Percentiles rank a stretch among this genome's conserved stretches.
Conservation (phyloP, 2,888 invertebrate genomes). For the Torymus aiolomorphi region DNA sequence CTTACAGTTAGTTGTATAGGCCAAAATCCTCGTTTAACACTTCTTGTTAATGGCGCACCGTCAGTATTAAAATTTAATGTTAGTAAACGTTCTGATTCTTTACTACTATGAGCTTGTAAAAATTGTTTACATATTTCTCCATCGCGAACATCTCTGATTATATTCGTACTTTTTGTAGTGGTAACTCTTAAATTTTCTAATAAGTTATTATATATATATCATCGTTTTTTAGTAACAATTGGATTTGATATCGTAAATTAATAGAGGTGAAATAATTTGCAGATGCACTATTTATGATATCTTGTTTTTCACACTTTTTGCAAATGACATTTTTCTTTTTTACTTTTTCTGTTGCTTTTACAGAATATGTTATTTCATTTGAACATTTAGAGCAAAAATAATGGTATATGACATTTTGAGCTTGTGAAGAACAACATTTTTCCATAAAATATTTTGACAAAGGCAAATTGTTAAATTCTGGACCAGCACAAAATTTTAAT, state of each 20-base stretch:
- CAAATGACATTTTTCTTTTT: not conserved
- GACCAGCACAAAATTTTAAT: not conserved
- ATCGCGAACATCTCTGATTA: not conserved
- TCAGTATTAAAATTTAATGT: constrained; percentile 4
- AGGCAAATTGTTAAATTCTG: not conserved
- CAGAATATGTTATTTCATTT: not conserved
- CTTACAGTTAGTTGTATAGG: not conserved
- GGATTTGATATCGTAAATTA: not conserved
- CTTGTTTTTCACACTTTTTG: not conserved
- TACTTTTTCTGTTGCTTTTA: not conserved
- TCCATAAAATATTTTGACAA: not conserved
- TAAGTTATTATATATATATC: not conserved
- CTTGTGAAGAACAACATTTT: not conserved
- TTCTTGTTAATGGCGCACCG: constrained; percentile 32
- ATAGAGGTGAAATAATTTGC: not conserved
- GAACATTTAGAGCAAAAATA: not conserved
- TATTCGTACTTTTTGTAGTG: not conserved
- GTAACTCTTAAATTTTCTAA: too few species aligned
- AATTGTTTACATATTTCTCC: not conserved
- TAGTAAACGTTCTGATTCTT: not conserved
- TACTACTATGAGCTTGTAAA: too few species aligned
- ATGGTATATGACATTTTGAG: not conserved
- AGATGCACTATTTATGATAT: not conserved
- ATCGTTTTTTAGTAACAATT: not conserved
- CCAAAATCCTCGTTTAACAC: constrained; percentile 29